Evolutionary conservation across 1,140 invertebrate species (phyloP), one percentile per base, ranked within the genome.

Genomic region (Chironomus striatipennis): DNA sequence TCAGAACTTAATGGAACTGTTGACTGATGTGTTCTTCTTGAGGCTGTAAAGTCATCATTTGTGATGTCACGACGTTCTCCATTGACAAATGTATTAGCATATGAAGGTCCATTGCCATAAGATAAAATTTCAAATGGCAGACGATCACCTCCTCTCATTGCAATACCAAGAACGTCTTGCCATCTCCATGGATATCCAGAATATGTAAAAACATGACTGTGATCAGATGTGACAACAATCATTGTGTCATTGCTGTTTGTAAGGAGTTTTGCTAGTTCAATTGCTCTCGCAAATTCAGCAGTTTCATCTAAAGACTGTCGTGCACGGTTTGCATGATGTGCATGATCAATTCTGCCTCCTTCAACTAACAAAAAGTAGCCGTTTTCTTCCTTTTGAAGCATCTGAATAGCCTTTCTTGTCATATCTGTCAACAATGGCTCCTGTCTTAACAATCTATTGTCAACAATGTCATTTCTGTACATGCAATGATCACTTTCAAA

Each of bases 301-400:
- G 88, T 87, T 78, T 90, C 89, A 76, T 87, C 84, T 1, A 94
- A 77, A 0, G 93, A 91, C 34, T 89, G 81, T 73, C 86, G 83
- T 0, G 90, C 91, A 75, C 85, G 84, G 77, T 89, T 91, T 0
- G 86, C 83, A 79, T 96, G 94, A 80, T 95, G 92, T 0, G 88
- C 93, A 73, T 90, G 86, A 79, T 96, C 94, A 42, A 96, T 95
- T 74, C 88, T 87, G 0, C 90, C 90, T 7, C 89, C 88, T 78
- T 88, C 79, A 2, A 88, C 84, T 75, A 82, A 83, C 8, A 81
- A 75, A 75, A 90, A 88, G 77, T 84, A 91, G 10, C 94, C 94
- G 24, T 92, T 87, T 1, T 81, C 75, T 78, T 90, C 88, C 74
- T 88, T 89, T 6, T 85, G 83, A n/a, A 96, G 81, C 10, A 95